A percentile compares a stretch with the other conserved stretches of the same genome.
These are phyloP conservation scores for Tetragonisca angustula DNA, from an alignment of 2,888 invertebrate species.

Conservation along the genomic window DNA sequence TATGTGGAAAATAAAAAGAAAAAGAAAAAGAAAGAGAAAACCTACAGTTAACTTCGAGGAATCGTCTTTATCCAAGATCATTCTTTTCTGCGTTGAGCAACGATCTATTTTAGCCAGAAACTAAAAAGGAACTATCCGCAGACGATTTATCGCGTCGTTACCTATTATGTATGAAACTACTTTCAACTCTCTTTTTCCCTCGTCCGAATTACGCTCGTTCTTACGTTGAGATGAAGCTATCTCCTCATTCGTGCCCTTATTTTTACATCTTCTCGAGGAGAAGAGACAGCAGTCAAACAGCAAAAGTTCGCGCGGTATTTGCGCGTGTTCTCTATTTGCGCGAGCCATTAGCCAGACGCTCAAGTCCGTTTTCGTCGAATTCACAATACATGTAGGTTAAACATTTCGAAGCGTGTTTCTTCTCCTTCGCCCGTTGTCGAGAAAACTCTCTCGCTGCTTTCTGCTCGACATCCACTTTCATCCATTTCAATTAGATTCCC, in stretches of 20 bases:
- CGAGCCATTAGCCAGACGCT: background rate
- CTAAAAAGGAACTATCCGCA: background rate
- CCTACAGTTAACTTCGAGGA: background rate
- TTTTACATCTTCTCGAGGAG: too few relatives aligned
- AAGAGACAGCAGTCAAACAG: background rate
- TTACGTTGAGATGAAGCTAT: background rate
- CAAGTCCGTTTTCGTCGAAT: background rate
- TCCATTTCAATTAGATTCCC: background rate
- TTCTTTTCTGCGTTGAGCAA: background rate
- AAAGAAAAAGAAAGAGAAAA: too few relatives aligned
- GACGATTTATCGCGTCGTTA: background rate
- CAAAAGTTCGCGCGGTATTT: slow-evolving; percentile 10
- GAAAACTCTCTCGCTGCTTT: background rate
- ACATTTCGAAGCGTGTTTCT: background rate
- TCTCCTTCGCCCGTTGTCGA: background rate
- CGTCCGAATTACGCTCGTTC: background rate
- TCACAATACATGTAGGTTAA: background rate
- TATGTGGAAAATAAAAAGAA: background rate
- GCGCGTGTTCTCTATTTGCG: slow-evolving; percentile 1
- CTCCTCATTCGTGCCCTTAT: background rate
- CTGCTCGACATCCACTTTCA: background rate
- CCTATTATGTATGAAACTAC: background rate
- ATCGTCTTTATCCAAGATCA: background rate
- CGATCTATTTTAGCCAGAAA: background rate
- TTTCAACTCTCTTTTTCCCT: background rate